A percentile compares a stretch with the other conserved stretches of the same genome.
Conservation (phyloP, 2,797 vertebrate genomes). For the Chelmon rostratus region DNA sequence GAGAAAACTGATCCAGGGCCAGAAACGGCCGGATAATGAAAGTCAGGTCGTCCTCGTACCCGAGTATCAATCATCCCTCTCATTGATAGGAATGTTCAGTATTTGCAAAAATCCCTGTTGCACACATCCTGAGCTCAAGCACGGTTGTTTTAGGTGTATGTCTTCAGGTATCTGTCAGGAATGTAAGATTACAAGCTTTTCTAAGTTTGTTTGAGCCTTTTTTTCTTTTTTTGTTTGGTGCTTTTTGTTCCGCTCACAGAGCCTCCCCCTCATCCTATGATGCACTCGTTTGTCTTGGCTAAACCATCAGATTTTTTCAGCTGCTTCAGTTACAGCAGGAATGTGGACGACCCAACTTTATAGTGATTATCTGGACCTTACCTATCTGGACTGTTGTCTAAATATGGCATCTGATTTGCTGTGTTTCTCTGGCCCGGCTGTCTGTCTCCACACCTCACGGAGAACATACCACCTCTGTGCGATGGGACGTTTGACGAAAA, state of each 20-base stretch:
- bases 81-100: constrained; percentile 66
- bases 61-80: constrained; percentile 45
- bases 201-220: background rate
- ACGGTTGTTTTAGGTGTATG: constrained; percentile 23
- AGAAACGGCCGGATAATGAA: constrained; percentile 31
- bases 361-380: constrained; percentile 25
- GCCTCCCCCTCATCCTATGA: constrained; percentile 24
- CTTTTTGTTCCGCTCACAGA: constrained; percentile 4
- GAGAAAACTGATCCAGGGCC: constrained; percentile 32
- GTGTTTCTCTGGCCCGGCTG: constrained; percentile 17
- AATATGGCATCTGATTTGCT: constrained; percentile 65
- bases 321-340: constrained; percentile 57
- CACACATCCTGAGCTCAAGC: constrained; percentile 26
- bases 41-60: constrained; percentile 36
- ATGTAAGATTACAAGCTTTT: constrained; percentile 28
- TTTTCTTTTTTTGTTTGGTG: background rate
- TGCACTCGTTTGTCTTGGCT: constrained; percentile 62
- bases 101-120: constrained; percentile 60
- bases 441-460: constrained; percentile 46
- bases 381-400: constrained; percentile 60
- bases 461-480: constrained; percentile 43
- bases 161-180: constrained; percentile 30
- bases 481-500: constrained; percentile 37
- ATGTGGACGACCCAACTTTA: constrained; percentile 49
- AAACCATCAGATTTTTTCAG: constrained; percentile 38